A percentile compares a stretch with the other conserved stretches of the same genome.
phyloP scores from a whole-genome alignment of 2,797 vertebrate species.

The Meda fulgida region DNA sequence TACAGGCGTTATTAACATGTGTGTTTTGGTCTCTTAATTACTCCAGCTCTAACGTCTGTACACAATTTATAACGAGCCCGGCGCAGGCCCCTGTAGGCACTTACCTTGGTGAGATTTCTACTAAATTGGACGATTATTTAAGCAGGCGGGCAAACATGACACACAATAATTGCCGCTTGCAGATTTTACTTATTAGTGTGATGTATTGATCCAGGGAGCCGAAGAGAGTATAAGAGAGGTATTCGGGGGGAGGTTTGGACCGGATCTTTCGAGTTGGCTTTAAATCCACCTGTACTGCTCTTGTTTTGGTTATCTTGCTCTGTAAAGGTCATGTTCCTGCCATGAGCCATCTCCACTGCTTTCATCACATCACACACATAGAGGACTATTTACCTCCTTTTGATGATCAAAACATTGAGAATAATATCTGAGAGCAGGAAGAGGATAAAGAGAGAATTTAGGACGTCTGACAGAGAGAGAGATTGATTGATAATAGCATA shows the following conservation, averaged over 20 bases:
- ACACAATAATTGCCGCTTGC: slow-evolving; percentile 75
- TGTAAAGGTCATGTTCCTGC: slow-evolving; percentile 38
- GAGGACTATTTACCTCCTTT: slow-evolving; percentile 49
- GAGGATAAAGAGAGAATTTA: slow-evolving; percentile 16
- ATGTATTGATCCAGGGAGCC: slow-evolving; percentile 70
- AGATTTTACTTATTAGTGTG: slow-evolving; percentile 79
- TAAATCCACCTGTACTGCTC: slow-evolving; percentile 61
- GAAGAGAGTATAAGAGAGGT: slow-evolving; percentile 4
- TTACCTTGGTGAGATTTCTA: slow-evolving; percentile 70
- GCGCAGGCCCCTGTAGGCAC: slow-evolving; percentile 61
- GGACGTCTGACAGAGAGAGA: slow-evolving; percentile 24
- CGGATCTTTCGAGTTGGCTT: background rate
- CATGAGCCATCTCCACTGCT: slow-evolving; percentile 36
- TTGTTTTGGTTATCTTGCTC: slow-evolving; percentile 44
- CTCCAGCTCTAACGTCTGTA: slow-evolving; percentile 58
- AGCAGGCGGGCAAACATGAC: slow-evolving; percentile 74
- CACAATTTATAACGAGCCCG: slow-evolving; percentile 68
- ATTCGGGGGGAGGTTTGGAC: background rate
- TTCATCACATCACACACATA: slow-evolving; percentile 54
- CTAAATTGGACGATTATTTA: slow-evolving; percentile 80
- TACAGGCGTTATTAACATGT: slow-evolving; percentile 70
- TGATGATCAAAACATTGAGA: slow-evolving; percentile 54
- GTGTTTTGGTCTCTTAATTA: slow-evolving; percentile 77
- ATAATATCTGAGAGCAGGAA: slow-evolving; percentile 41
- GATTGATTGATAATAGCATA: slow-evolving; percentile 18